phyloP scores from a whole-genome alignment of 2,888 invertebrate genomes.

The Callinectes sapidus region DNA sequence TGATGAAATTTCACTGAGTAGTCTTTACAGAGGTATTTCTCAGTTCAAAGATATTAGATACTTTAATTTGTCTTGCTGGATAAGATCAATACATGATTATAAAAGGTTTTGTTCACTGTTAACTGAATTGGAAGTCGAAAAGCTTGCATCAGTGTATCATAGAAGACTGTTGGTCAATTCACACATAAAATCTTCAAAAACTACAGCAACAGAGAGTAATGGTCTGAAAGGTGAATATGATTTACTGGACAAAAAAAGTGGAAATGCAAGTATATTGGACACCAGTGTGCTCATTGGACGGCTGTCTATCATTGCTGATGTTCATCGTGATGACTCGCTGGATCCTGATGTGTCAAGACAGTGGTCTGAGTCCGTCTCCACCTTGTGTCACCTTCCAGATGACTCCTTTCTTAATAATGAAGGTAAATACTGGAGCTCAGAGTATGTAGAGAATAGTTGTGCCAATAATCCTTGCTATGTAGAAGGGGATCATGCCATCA shows the following conservation, averaged over 20 bases:
- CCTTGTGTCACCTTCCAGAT: not conserved
- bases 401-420: not conserved
- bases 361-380: not conserved
- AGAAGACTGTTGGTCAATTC: not conserved
- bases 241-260: not conserved
- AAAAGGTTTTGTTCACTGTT: not conserved
- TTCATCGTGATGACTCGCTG: not conserved
- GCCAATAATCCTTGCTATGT: not conserved
- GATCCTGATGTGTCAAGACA: not conserved
- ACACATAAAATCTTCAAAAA: not conserved
- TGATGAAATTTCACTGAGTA: not conserved
- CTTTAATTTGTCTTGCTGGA: not conserved
- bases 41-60: not conserved
- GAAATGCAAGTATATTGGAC: not conserved
- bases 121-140: not conserved
- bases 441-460: not conserved
- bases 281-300: not conserved
- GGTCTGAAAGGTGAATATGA: not conserved
- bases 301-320: not conserved
- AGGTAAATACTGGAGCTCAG: not conserved
- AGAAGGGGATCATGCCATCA: not conserved
- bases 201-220: not conserved
- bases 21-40: not conserved
- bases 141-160: conserved; percentile 14
- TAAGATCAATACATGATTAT: not conserved